These are phyloP conservation scores for Sardina pilchardus DNA, from an alignment of 2,113 vertebrate species.

Conservation along the genomic window DNA sequence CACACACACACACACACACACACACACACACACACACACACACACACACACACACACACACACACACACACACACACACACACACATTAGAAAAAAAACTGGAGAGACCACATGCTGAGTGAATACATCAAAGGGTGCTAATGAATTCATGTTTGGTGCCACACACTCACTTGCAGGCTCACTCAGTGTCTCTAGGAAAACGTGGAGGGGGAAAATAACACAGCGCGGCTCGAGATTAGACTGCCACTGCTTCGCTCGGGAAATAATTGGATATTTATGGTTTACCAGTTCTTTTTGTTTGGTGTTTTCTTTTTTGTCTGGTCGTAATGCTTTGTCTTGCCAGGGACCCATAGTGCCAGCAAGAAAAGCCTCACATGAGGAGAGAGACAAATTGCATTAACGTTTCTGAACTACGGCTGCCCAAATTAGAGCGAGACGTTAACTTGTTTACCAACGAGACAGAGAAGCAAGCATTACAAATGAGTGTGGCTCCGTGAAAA, in stretches of 20 bases:
- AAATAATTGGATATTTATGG: slow-evolving; percentile 55
- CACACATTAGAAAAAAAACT: neutral
- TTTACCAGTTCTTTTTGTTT: slow-evolving; percentile 39
- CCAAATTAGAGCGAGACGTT: slow-evolving; percentile 37
- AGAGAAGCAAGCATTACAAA: neutral
- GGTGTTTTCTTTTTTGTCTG: neutral
- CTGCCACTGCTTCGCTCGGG: slow-evolving; percentile 4
- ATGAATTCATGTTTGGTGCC: slow-evolving; percentile 61
- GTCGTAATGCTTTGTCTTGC: slow-evolving; percentile 11
- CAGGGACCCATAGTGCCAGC: slow-evolving; percentile 19
- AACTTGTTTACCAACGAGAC: slow-evolving; percentile 16
- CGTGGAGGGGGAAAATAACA: slow-evolving; percentile 43
- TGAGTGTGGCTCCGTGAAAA: neutral
- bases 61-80: slow-evolving; percentile 25
- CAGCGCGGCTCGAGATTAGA: slow-evolving; percentile 33
- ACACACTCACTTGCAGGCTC: slow-evolving; percentile 42
- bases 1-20: slow-evolving; percentile 22
- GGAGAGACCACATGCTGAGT: slow-evolving; percentile 39
- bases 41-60: slow-evolving; percentile 30
- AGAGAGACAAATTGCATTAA: slow-evolving; percentile 35
- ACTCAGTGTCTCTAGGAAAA: slow-evolving; percentile 39
- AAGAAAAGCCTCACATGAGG: slow-evolving; percentile 22
- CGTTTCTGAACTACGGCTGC: slow-evolving; percentile 31
- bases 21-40: slow-evolving; percentile 16
- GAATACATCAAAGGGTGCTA: slow-evolving; percentile 58